phyloP scores from a whole-genome alignment of 1,140 invertebrate genomes.

The Magallana angulata region DNA sequence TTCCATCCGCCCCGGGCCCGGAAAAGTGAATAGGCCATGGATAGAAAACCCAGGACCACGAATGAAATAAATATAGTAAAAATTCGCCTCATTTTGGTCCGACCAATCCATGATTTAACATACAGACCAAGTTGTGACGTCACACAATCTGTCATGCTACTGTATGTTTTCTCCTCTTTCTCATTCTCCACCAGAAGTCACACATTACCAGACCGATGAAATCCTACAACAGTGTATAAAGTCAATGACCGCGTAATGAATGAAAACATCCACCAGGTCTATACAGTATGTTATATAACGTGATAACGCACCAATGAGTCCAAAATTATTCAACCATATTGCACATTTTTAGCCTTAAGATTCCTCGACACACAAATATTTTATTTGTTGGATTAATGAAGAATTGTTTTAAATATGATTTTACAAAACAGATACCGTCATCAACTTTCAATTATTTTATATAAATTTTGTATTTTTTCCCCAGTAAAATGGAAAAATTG shows the following conservation, averaged over 20 bases:
- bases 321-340: too few relatives aligned
- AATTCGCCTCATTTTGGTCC: neutral
- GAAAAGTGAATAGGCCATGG: neutral
- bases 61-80: neutral
- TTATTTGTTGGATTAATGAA: too few relatives aligned
- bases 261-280: neutral
- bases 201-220: neutral
- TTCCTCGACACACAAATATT: too few relatives aligned
- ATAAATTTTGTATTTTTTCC: too few relatives aligned
- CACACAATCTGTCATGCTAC: conserved; percentile 5
- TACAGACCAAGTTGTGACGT: neutral
- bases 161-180: conserved; percentile 4
- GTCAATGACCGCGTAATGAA: neutral
- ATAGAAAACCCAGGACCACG: neutral
- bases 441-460: too few relatives aligned
- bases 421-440: too few relatives aligned
- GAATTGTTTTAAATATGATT: too few relatives aligned
- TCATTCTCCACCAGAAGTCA: neutral
- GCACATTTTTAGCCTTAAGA: too few relatives aligned
- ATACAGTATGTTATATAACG: neutral
- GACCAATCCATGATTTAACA: conserved; percentile 21
- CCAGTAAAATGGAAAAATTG: too few relatives aligned
- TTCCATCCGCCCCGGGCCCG: neutral
- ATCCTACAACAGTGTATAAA: neutral
- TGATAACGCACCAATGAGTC: too few relatives aligned